Base-by-base conservation (phyloP, 2,888 invertebrate genomes). In the Melanotus villosus region DNA sequence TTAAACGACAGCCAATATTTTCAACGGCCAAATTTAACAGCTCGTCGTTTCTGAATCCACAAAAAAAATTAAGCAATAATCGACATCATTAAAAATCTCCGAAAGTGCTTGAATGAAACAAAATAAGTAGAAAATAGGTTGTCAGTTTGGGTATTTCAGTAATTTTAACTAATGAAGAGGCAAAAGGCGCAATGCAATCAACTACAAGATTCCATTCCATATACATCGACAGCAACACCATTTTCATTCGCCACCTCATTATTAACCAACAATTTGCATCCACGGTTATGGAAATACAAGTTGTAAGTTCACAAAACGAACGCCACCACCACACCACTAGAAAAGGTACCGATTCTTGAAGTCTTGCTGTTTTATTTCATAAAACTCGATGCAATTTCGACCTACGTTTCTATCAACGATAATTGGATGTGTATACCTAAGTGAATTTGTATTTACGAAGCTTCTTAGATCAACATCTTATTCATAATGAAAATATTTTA, bases 211-310 rank as follows among this genome's bases (percentile, higher is more conserved):
- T 60, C 60, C 60, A 54, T 63, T 52, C 63, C 50, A 32, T 52
- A 52, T 52, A 52, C 52, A 52, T 63, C 47, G 56, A 57, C 65
- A 57, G 45, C 65, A 32, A 65, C 57, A 65, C 57, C 65, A 65
- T 65, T 65, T 65, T 47, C 57, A 58, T 45, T 65, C 52, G 47
- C 57, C 57, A 65, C 57, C 47, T 65, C 65, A 36, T 65, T 65
- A 65, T 65, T 57, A 45, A 47, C 18, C 57, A 26, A 58, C 52
- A 65, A 65, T 65, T 65, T 65, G 57, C 57, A 65, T 57, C 57
- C 57, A 12, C 65, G n/a, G 30, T 57, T 65, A 65, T 65, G 65
- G 65, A 34, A 58, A 58, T 30, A 58, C 65, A 47, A 65, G 38
- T 65, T 65, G 41, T 23, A 18, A 52, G 34, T 16, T 52, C 18